Conservation (phyloP, 2,888 invertebrate species). For the Cataglyphis livida region DNA sequence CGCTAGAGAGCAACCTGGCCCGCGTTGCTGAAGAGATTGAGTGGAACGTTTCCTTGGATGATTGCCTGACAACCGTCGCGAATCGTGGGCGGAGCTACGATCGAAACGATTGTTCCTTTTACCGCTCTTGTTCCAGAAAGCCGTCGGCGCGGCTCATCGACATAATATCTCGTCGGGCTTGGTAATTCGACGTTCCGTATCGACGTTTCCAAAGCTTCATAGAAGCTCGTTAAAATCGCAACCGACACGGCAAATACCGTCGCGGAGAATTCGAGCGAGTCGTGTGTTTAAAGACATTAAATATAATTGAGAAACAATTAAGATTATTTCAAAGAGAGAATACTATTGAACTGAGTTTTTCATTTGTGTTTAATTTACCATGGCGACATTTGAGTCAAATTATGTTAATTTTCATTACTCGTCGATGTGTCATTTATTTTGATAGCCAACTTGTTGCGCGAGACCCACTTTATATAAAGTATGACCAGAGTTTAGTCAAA, state of each 20-base stretch:
- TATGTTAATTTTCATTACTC: conserved; percentile 13
- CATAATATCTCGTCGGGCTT: conserved; percentile 25
- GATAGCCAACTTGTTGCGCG: background rate
- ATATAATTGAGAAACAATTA: background rate
- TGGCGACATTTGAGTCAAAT: background rate
- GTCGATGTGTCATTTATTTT: conserved; percentile 40
- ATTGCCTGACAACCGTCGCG: conserved; percentile 80
- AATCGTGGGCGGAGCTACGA: conserved; percentile 77
- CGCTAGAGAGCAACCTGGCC: conserved; percentile 47
- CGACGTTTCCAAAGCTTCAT: conserved; percentile 15
- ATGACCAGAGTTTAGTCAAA: background rate
- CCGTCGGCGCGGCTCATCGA: conserved; percentile 53
- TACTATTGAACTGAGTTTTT: background rate
- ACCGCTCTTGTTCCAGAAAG: conserved; percentile 56
- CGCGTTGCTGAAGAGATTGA: conserved; percentile 51
- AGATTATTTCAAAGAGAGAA: background rate
- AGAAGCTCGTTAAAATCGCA: background rate
- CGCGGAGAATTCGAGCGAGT: background rate
- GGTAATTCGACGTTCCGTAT: conserved; percentile 5
- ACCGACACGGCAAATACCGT: background rate
- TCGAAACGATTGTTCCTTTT: conserved; percentile 65
- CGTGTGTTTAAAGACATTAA: background rate
- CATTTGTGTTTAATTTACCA: background rate
- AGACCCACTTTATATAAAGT: background rate
- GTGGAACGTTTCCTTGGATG: conserved; percentile 60